phyloP scores from a whole-genome alignment of 2,888 invertebrate species.

The Scaptomyza parva region DNA sequence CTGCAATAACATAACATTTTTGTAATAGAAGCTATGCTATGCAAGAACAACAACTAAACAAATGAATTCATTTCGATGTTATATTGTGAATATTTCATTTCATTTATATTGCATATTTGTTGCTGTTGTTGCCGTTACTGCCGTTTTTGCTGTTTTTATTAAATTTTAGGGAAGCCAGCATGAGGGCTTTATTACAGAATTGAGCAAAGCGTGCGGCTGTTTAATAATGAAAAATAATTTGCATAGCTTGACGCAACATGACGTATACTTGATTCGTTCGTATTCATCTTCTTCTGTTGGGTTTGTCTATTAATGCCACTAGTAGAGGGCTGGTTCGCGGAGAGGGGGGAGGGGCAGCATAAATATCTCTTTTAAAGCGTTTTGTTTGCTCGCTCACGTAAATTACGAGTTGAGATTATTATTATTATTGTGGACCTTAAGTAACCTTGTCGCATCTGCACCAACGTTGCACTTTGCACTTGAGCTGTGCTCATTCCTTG shows the following conservation, averaged over 20 bases:
- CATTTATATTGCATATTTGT: slow-evolving; percentile 3
- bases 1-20: not conserved
- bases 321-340: no score
- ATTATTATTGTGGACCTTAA: slow-evolving; percentile 28
- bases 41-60: not conserved
- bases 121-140: not conserved
- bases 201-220: slow-evolving; percentile 31
- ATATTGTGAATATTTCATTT: not conserved
- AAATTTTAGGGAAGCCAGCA: slow-evolving; percentile 9
- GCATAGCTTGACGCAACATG: slow-evolving; percentile 51
- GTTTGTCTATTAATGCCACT: not conserved
- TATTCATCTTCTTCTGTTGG: not conserved
- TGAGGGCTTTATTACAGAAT: slow-evolving; percentile 40
- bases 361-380: slow-evolving; percentile 21
- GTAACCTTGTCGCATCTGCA: slow-evolving; percentile 34
- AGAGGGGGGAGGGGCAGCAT: slow-evolving; percentile 21
- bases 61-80: not conserved
- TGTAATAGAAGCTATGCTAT: not conserved
- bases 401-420: slow-evolving; percentile 29
- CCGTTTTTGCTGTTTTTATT: not conserved
- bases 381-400: slow-evolving; percentile 5
- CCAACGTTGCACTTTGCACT: slow-evolving; percentile 41
- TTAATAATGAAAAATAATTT: slow-evolving; percentile 47
- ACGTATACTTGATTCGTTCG: slow-evolving; percentile 54
- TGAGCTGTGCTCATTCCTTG: slow-evolving; percentile 24